Evolutionary conservation across 2,797 vertebrate genomes (phyloP), one percentile per base, ranked within the genome.

Genomic region (Chiloscyllium punctatum): DNA sequence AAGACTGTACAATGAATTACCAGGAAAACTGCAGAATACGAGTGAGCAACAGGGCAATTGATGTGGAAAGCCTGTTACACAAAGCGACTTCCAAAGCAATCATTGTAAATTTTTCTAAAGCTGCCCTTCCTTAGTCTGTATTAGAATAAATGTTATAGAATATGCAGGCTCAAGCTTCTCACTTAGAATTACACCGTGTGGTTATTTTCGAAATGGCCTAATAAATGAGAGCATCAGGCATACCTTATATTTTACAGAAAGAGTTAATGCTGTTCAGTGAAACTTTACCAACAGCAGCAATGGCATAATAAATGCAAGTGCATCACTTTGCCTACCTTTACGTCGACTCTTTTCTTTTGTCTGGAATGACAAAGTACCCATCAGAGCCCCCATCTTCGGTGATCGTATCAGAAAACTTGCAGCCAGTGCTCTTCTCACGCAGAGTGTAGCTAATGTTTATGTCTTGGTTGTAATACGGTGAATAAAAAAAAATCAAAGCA

Each of bases 291-390:
- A 92, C 71, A 77, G 71, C 94, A 95, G 71, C 94, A 95, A 95
- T 74, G 16, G n/a, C 27, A 95, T 33, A 7, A 95, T 33, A 95
- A 95, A 95, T 91, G 27, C 27, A 91, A 91, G 88, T 72, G n/a
- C 94, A 3, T 37, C 27, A 15, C 66, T 0, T 3, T 16, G 7
- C 97, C 96, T 98, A 98, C 97, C 97, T 98, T 96, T 96, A 53
- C 95, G 95, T 96, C 97, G 97, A 96, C 96, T 97, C 95, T 96
- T 96, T 96, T 97, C 96, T 96, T 98, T 97, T 37, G 97, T 96
- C 96, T 98, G 97, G 30, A 98, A 95, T 95, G 97, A 98, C 97
- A 98, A 97, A 96, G 97, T 98, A 96, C 98, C 96, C 97, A 97
- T 97, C 25, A 96, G 95, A 96, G 97, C 97, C 21, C 96, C 97